These are phyloP conservation scores for Gymnobelideus leadbeateri DNA, from an alignment of 2,113 vertebrate species.

Conservation along the genomic window DNA sequence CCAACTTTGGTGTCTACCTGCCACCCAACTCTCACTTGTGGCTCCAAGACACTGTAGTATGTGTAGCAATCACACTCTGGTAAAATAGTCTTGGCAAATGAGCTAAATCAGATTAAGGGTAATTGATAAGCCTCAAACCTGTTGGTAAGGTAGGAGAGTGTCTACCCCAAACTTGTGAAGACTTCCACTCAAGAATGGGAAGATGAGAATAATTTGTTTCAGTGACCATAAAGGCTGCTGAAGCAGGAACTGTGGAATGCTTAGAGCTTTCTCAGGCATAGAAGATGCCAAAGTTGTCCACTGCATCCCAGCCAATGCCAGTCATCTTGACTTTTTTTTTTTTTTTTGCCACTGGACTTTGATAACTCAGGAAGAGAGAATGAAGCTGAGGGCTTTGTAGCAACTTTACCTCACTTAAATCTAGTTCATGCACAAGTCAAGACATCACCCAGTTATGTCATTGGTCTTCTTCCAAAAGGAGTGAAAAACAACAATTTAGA, in stretches of 20 bases:
- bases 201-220: neutral
- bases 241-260: neutral
- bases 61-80: neutral
- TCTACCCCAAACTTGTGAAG: neutral
- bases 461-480: neutral
- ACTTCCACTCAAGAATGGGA: neutral
- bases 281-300: neutral
- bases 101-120: neutral
- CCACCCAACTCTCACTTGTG: neutral
- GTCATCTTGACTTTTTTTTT: neutral
- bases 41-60: neutral
- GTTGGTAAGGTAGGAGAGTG: neutral
- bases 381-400: neutral
- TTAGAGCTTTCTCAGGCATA: neutral
- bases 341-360: neutral
- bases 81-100: neutral
- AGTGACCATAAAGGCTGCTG: neutral
- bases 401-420: too few relatives aligned
- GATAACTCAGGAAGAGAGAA: neutral
- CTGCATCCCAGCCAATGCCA: neutral
- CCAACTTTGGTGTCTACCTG: neutral
- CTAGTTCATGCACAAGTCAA: neutral
- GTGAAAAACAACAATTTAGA: neutral
- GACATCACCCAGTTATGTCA: neutral
- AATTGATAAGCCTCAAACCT: too few relatives aligned